Evolutionary conservation across 2,113 vertebrate species (phyloP).

Genomic region (Micronycteris hirsuta): DNA sequence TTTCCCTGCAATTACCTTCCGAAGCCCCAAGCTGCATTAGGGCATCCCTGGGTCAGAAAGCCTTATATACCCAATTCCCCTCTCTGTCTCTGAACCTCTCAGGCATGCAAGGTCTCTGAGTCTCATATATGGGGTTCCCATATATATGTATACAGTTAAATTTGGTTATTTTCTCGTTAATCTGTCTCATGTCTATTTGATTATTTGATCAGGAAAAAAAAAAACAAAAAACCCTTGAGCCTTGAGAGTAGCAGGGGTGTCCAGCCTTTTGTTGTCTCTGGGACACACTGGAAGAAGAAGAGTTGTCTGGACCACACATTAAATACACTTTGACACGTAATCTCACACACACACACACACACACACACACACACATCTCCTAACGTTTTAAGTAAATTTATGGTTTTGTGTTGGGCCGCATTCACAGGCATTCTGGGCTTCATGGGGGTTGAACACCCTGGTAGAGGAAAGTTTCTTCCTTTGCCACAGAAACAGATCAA

Average conservation of each 20-base stretch:
- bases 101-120: not conserved
- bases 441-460: too few species aligned
- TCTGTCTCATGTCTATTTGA: not conserved
- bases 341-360: too few species aligned
- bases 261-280: too few species aligned
- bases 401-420: too few species aligned
- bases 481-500: not conserved
- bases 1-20: not conserved
- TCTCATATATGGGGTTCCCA: not conserved
- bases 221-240: not conserved
- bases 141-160: not conserved
- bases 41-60: not conserved
- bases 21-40: not conserved
- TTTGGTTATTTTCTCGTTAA: not conserved
- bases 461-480: not conserved
- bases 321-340: too few species aligned
- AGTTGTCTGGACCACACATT: too few species aligned
- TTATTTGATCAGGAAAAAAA: not conserved
- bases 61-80: not conserved
- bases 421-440: too few species aligned
- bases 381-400: too few species aligned
- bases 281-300: too few species aligned
- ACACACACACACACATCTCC: too few species aligned
- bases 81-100: not conserved
- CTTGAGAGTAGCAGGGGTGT: not conserved